phyloP scores from a whole-genome alignment of 2,797 vertebrate species.

The Syndactyla subalaris region DNA sequence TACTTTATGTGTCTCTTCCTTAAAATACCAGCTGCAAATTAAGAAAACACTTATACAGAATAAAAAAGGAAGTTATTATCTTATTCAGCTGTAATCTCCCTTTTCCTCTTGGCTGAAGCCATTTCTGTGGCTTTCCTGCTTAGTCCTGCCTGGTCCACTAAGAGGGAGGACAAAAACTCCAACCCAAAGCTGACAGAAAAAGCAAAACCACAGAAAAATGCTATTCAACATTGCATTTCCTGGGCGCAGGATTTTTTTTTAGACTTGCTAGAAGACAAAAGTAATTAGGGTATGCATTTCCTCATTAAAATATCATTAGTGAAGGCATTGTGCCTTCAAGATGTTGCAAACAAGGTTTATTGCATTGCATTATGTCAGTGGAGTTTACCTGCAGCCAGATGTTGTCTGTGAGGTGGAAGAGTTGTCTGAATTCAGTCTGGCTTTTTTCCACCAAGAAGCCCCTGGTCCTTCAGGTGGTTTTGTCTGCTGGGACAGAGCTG shows the following conservation, averaged over 20 bases:
- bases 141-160: not conserved
- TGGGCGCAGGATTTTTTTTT: conserved; percentile 18
- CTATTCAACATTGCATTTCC: conserved; percentile 16
- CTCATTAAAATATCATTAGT: conserved; percentile 78
- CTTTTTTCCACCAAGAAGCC: not conserved
- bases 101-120: not conserved
- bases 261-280: conserved; percentile 45
- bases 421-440: not conserved
- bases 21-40: conserved; percentile 25
- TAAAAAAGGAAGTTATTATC: not conserved
- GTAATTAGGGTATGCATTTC: conserved; percentile 72
- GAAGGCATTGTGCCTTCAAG: conserved; percentile 71
- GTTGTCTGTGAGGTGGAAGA: not conserved
- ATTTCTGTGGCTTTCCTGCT: not conserved
- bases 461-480: not conserved
- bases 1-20: not conserved
- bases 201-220: too few species aligned
- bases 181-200: not conserved
- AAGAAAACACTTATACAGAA: not conserved
- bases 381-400: conserved; percentile 51
- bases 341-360: conserved; percentile 51
- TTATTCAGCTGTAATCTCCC: not conserved
- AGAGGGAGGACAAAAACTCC: not conserved
- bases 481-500: not conserved
- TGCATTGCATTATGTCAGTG: conserved; percentile 45